These are phyloP conservation scores for Hydrophis major DNA, from an alignment of 2,797 vertebrate species.

Conservation along the genomic window DNA sequence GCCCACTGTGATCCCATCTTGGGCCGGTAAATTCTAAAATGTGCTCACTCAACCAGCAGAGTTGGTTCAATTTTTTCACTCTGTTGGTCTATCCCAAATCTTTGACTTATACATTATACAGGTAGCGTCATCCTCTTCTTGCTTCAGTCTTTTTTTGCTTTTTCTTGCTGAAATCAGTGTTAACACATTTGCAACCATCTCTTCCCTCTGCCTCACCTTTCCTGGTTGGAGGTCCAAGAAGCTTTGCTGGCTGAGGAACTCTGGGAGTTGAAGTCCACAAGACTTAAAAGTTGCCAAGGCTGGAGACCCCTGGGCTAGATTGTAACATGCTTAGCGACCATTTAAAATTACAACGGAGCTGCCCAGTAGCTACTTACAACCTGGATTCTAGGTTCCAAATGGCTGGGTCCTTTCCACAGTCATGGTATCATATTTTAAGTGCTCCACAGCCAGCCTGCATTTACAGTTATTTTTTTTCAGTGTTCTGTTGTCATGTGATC, in stretches of 20 bases:
- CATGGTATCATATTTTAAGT: no score
- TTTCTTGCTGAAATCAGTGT: slow-evolving; percentile 1
- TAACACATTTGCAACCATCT: not conserved
- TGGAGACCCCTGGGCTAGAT: not conserved
- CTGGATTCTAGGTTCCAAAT: no score
- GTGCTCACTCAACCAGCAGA: not conserved
- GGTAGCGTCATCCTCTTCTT: not conserved
- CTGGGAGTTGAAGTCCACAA: no score
- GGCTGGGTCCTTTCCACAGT: no score
- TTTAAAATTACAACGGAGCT: no score
- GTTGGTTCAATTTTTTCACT: not conserved
- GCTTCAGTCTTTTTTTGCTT: not conserved
- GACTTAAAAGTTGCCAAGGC: no score
- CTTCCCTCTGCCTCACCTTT: not conserved
- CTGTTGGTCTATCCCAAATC: not conserved
- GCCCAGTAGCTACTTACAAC: no score
- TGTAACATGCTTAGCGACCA: not conserved
- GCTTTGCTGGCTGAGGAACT: not conserved
- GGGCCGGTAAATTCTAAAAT: not conserved
- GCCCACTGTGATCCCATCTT: fast-evolving
- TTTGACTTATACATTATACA: not conserved
- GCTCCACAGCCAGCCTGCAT: no score
- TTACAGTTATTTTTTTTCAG: no score
- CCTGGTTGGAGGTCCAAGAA: not conserved
- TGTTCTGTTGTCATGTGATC: no score